A percentile compares a stretch with the other conserved stretches of the same genome.
These are phyloP conservation scores for Asarcornis scutulata DNA, from an alignment of 2,113 vertebrate species.

Conservation along the genomic window DNA sequence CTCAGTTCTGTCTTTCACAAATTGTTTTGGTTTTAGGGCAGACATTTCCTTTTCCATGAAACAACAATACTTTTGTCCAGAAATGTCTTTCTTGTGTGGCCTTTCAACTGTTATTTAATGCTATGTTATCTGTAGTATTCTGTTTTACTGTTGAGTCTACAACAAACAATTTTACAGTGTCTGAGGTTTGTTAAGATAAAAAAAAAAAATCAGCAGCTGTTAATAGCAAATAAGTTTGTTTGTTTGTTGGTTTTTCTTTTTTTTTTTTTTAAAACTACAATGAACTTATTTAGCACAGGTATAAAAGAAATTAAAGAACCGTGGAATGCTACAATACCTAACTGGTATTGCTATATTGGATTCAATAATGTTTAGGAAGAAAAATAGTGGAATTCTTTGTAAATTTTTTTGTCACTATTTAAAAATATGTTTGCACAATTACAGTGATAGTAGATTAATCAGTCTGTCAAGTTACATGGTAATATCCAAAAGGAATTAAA, in stretches of 20 bases:
- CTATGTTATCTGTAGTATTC: neutral
- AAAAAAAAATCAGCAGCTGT: neutral
- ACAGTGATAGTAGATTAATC: neutral
- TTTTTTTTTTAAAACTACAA: neutral
- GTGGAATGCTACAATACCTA: neutral
- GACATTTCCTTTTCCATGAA: neutral
- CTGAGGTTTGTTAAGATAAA: neutral
- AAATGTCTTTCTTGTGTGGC: neutral
- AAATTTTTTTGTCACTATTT: neutral
- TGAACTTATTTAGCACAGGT: neutral
- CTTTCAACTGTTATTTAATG: neutral
- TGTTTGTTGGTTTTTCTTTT: neutral
- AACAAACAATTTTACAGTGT: neutral
- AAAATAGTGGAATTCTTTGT: neutral
- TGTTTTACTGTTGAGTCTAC: neutral
- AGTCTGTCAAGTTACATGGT: neutral
- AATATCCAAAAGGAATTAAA: neutral
- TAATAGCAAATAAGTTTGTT: neutral
- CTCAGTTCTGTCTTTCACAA: neutral
- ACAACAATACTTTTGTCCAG: neutral
- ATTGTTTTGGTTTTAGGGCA: neutral
- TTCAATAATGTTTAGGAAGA: neutral
- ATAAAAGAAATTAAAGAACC: neutral
- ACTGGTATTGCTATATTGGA: neutral
- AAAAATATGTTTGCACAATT: constrained; percentile 3